These are phyloP conservation scores for Pseudorhombus dupliciocellatus DNA, from an alignment of 2,113 vertebrate species.

Conservation along the genomic window DNA sequence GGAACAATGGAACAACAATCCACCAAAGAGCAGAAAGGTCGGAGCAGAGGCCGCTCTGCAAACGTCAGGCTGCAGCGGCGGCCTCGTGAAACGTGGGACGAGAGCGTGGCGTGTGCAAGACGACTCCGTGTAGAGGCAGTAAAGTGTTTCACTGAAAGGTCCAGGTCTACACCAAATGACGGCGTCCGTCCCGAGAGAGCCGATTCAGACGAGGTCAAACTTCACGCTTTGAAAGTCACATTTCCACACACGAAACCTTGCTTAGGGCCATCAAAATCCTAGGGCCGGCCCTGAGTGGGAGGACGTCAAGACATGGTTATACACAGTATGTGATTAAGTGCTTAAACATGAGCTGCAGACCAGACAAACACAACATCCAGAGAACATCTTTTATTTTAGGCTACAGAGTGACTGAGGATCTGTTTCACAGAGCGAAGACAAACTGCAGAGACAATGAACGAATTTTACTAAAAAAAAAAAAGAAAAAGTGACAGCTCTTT, in stretches of 20 bases:
- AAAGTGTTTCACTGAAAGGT: too few relatives aligned
- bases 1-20: constrained; percentile 55
- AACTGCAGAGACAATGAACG: constrained; percentile 42
- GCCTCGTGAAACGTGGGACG: neutral
- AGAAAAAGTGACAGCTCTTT: constrained; percentile 23
- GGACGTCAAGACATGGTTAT: neutral
- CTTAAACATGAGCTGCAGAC: neutral
- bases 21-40: constrained; percentile 19
- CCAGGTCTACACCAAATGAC: neutral
- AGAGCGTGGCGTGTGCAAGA: neutral
- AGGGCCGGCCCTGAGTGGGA: too few relatives aligned
- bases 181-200: too few relatives aligned
- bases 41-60: constrained; percentile 4
- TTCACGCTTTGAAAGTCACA: too few relatives aligned
- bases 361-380: constrained; percentile 24
- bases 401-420: constrained; percentile 45
- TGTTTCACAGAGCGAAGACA: constrained; percentile 54
- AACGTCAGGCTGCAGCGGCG: constrained; percentile 1
- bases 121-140: too few relatives aligned
- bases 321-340: neutral
- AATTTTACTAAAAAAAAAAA: constrained; percentile 53
- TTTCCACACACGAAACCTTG: too few relatives aligned
- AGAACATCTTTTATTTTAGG: constrained; percentile 61
- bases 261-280: too few relatives aligned
- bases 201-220: neutral